phyloP scores from a whole-genome alignment of 2,797 vertebrate species.

The Neosilurus hyrtlii region DNA sequence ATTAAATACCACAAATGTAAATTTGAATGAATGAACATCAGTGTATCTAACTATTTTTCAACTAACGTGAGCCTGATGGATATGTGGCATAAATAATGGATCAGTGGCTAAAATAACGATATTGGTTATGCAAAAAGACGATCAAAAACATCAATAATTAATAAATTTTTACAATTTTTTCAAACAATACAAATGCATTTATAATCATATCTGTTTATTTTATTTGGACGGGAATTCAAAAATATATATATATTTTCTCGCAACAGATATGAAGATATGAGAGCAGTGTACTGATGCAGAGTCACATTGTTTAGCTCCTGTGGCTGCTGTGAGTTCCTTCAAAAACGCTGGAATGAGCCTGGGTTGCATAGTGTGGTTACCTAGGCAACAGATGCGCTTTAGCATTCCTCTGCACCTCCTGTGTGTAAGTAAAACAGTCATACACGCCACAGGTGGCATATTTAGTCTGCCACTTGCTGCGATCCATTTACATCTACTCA shows the following conservation, averaged over 20 bases:
- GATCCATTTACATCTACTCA: neutral
- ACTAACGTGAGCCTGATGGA: no score
- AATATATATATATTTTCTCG: neutral
- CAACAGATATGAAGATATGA: neutral
- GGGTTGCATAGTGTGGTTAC: slow-evolving; percentile 1
- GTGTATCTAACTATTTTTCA: no score
- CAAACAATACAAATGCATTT: neutral
- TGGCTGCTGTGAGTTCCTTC: neutral
- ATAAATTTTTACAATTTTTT: neutral
- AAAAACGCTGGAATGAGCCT: neutral
- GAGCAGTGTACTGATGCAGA: no score
- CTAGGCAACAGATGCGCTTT: neutral
- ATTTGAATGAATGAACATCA: no score
- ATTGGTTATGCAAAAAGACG: neutral
- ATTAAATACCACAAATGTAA: no score
- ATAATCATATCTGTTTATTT: neutral
- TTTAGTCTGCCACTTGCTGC: neutral
- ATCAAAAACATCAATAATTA: neutral
- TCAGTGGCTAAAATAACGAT: no score
- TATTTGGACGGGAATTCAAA: neutral
- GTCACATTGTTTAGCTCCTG: neutral
- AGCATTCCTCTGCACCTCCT: neutral
- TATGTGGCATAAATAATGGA: no score
- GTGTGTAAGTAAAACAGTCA: slow-evolving; percentile 21
- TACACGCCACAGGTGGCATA: slow-evolving; percentile 15